A percentile compares a stretch with the other conserved stretches of the same genome.
These are phyloP conservation scores for Xenopus tropicalis DNA, from an alignment of 2,113 vertebrate genomes.

Conservation along the genomic window DNA sequence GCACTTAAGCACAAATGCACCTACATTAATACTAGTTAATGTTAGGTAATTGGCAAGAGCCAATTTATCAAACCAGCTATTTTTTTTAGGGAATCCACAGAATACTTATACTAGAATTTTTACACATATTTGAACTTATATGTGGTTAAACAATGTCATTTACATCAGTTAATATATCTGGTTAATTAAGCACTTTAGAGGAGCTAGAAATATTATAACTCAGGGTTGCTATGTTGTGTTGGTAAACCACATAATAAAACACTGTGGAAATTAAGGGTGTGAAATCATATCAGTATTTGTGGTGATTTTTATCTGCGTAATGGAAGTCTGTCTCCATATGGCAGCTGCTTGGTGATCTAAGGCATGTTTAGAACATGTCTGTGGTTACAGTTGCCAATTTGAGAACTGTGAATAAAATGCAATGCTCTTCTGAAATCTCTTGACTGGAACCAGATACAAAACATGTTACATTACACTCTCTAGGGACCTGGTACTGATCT, in stretches of 20 bases:
- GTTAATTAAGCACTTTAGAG: conserved; percentile 23
- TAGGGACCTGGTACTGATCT: too few species aligned
- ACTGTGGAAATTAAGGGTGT: conserved; percentile 10
- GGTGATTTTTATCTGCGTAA: conserved; percentile 1
- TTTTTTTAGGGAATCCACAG: too few species aligned
- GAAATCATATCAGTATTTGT: conserved; percentile 17
- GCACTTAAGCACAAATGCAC: background rate
- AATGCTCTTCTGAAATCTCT: background rate
- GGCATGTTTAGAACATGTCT: background rate
- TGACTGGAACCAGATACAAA: background rate
- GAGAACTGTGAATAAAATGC: background rate
- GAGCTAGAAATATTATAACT: conserved; percentile 17
- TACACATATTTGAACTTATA: too few species aligned
- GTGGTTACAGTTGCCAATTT: background rate
- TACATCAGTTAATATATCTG: too few species aligned
- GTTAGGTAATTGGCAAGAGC: too few species aligned
- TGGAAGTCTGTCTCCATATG: background rate
- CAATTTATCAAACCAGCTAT: too few species aligned
- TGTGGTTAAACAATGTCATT: too few species aligned
- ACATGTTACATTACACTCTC: too few species aligned
- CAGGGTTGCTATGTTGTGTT: conserved; percentile 22
- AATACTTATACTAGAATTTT: too few species aligned
- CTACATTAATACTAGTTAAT: too few species aligned
- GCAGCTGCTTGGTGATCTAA: background rate
- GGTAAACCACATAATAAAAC: conserved; percentile 4